These are phyloP conservation scores for Lasioglossum calceatum DNA, from an alignment of 2,888 invertebrate species.

Conservation along the genomic window DNA sequence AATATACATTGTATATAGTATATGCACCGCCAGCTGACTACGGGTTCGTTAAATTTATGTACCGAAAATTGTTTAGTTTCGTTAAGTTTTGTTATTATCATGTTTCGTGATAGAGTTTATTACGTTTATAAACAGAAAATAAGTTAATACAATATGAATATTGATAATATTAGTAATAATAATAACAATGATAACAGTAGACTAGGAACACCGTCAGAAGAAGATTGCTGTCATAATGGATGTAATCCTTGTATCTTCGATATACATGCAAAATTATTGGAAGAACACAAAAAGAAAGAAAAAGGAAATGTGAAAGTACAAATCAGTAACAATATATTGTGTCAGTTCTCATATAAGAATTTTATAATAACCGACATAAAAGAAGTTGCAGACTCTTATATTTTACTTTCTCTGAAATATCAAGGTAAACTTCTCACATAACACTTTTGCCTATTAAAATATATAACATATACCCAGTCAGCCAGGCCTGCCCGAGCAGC, in stretches of 20 bases:
- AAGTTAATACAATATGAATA: slow-evolving; percentile 32
- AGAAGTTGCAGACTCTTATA: slow-evolving; percentile 62
- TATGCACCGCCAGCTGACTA: too few relatives aligned
- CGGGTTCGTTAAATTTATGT: background rate
- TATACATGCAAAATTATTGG: slow-evolving; percentile 75
- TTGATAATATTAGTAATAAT: slow-evolving; percentile 26
- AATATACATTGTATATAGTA: too few relatives aligned
- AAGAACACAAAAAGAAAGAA: slow-evolving; percentile 73
- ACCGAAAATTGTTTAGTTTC: background rate
- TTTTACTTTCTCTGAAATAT: slow-evolving; percentile 67
- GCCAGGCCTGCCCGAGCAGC: too few relatives aligned
- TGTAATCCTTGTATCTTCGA: slow-evolving; percentile 82
- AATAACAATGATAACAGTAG: slow-evolving; percentile 57
- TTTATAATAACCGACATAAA: slow-evolving; percentile 65
- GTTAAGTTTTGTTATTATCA: background rate
- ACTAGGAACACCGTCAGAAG: slow-evolving; percentile 74
- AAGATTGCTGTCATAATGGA: slow-evolving; percentile 80
- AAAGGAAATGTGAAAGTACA: slow-evolving; percentile 46
- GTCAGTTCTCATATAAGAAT: slow-evolving; percentile 63
- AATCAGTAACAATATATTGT: slow-evolving; percentile 63
- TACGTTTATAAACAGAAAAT: background rate
- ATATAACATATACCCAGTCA: background rate
- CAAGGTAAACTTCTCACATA: slow-evolving; percentile 58
- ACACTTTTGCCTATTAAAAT: slow-evolving; percentile 17
- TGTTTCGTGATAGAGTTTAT: background rate